phyloP scores from a whole-genome alignment of 2,797 vertebrate genomes.

The Rhabdophis nuchalis region DNA sequence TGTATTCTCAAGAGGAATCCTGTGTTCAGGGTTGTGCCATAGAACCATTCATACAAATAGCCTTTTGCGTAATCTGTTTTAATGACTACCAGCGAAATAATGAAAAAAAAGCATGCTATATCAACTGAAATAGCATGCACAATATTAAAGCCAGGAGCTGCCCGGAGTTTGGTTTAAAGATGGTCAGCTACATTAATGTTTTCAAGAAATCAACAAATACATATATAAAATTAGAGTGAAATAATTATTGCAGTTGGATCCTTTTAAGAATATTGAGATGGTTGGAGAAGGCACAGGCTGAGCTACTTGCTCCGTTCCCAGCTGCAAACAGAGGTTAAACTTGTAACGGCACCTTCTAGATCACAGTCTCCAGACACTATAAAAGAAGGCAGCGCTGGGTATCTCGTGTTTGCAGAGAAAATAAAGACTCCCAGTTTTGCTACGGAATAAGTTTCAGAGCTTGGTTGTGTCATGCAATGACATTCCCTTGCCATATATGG shows the following conservation, averaged over 20 bases:
- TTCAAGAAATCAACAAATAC: not conserved
- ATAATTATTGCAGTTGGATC: not conserved
- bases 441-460: not conserved
- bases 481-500: not conserved
- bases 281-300: not conserved
- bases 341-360: not conserved
- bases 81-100: not conserved
- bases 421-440: not conserved
- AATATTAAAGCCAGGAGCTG: not conserved
- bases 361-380: not conserved
- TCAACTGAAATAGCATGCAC: not conserved
- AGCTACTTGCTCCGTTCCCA: not conserved
- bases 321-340: not conserved
- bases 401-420: not conserved
- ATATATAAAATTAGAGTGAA: not conserved
- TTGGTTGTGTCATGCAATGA: not conserved
- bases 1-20: not conserved
- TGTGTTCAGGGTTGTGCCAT: not conserved
- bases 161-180: not conserved
- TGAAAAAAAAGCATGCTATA: too few relatives aligned
- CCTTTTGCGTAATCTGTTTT: not conserved
- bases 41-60: not conserved
- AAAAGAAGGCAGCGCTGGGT: not conserved
- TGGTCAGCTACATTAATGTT: not conserved
- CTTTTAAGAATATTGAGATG: not conserved